phyloP scores from a whole-genome alignment of 2,888 invertebrate genomes.

The Aphelenchoides bicaudatus region DNA sequence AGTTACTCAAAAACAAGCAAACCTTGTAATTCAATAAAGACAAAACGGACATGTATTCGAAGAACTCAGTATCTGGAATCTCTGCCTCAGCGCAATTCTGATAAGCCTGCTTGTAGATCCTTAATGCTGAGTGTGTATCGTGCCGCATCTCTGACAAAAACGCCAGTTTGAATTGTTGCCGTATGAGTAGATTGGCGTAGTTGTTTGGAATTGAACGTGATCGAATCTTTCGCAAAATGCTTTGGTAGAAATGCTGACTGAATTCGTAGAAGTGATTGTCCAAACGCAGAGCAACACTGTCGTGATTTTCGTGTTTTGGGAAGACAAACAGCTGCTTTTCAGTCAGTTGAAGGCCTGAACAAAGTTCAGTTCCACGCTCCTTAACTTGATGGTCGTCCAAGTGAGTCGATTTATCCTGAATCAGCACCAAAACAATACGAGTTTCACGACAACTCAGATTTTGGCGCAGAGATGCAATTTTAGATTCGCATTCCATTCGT shows the following conservation, averaged over 20 bases:
- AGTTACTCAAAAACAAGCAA: slow-evolving; percentile 2
- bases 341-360: slow-evolving; percentile 83
- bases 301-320: slow-evolving; percentile 64
- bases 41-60: slow-evolving; percentile 89
- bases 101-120: slow-evolving; percentile 76
- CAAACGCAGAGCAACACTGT: slow-evolving; percentile 67
- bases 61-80: slow-evolving; percentile 80
- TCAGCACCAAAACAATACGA: slow-evolving; percentile 79
- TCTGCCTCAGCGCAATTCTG: slow-evolving; percentile 81
- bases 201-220: slow-evolving; percentile 53
- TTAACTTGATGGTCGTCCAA: slow-evolving; percentile 72
- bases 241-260: slow-evolving; percentile 84
- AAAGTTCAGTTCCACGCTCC: slow-evolving; percentile 83
- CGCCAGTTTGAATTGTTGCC: slow-evolving; percentile 94
- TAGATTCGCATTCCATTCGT: slow-evolving; percentile 84
- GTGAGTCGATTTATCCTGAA: slow-evolving; percentile 71
- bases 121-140: slow-evolving; percentile 79
- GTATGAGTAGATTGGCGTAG: slow-evolving; percentile 74
- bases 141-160: slow-evolving; percentile 89
- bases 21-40: slow-evolving; percentile 89
- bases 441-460: slow-evolving; percentile 61
- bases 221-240: slow-evolving; percentile 70
- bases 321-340: slow-evolving; percentile 87
- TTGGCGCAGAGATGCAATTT: slow-evolving; percentile 70
- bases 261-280: slow-evolving; percentile 91